Conservation (phyloP, 2,888 invertebrate species). For the Ecdyonurus torrentis region DNA sequence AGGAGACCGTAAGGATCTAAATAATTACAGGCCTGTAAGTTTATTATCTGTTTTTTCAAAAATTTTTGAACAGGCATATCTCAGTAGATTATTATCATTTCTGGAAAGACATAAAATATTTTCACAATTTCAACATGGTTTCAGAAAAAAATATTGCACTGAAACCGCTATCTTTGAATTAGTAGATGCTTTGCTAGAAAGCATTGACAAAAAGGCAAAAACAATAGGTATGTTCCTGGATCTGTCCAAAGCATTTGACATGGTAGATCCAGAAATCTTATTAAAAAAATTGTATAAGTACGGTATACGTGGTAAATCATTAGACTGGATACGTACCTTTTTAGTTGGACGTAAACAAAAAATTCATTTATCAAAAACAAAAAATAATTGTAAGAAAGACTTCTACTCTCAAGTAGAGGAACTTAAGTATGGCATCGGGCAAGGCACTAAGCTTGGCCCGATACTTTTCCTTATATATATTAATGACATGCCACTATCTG, state of each 20-base stretch:
- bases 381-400: not conserved
- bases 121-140: not conserved
- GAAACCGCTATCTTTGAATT: not conserved
- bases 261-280: not conserved
- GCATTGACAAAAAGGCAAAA: not conserved
- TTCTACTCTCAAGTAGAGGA: not conserved
- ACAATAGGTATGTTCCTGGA: not conserved
- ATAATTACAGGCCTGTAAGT: not conserved
- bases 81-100: not conserved
- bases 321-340: not conserved
- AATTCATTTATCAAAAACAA: not conserved
- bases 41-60: not conserved
- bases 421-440: not conserved
- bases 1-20: not conserved
- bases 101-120: not conserved
- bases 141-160: not conserved
- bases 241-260: not conserved
- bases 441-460: not conserved
- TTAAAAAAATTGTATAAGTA: not conserved
- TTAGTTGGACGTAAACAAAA: not conserved
- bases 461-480: not conserved
- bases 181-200: not conserved
- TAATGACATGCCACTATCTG: not conserved
- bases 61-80: not conserved
- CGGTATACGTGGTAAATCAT: not conserved